Evolutionary conservation across 2,888 invertebrate species (phyloP).

Genomic region (Cosmorhoe ocellata): DNA sequence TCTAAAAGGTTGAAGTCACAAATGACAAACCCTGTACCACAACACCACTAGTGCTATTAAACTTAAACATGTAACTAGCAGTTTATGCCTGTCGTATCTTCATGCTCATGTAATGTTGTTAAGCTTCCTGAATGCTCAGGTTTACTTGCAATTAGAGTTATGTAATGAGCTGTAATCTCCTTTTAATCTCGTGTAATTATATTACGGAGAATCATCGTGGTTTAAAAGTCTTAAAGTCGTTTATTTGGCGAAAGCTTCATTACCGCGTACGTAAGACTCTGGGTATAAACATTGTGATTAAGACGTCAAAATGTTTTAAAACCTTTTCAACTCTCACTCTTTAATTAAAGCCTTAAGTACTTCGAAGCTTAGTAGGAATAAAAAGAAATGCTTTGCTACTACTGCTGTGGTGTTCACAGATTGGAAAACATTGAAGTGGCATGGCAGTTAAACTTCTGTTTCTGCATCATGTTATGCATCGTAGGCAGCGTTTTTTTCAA

Average conservation of each 20-base stretch:
- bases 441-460: no score
- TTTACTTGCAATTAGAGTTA: background rate
- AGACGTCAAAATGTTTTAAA: background rate
- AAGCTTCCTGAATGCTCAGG: no score
- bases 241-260: slow-evolving; percentile 7
- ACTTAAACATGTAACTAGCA: no score
- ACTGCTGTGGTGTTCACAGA: background rate
- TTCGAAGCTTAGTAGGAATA: slow-evolving; percentile 2
- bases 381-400: background rate
- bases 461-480: no score
- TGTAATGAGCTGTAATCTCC: background rate
- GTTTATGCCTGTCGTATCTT: no score
- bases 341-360: slow-evolving; percentile 17
- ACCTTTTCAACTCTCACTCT: background rate
- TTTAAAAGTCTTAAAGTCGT: slow-evolving; percentile 2
- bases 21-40: no score
- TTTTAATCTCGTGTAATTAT: background rate
- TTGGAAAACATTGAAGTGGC: background rate
- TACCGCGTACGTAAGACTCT: background rate
- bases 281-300: background rate
- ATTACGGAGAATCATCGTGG: background rate
- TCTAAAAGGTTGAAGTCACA: no score
- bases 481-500: no score
- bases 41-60: no score
- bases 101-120: no score